phyloP scores from a whole-genome alignment of 2,888 invertebrate species.

The Drosophila prolongata region DNA sequence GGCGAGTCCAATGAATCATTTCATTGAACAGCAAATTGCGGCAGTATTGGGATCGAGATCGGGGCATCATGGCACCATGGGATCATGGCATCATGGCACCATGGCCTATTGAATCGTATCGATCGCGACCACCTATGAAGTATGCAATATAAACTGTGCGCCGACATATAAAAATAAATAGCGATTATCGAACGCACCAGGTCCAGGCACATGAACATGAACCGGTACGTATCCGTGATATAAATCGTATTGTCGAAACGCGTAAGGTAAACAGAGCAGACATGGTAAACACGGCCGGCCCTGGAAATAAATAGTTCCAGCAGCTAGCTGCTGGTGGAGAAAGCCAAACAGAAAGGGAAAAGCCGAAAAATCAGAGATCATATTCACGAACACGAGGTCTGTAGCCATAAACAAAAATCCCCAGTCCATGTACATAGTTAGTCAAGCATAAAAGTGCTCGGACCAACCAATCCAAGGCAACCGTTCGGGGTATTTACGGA shows the following conservation, averaged over 20 bases:
- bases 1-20: slow-evolving; percentile 41
- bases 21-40: slow-evolving; percentile 2
- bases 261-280: slow-evolving; percentile 63
- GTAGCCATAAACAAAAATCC: slow-evolving; percentile 29
- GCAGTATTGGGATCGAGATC: not conserved
- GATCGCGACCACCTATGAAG: slow-evolving; percentile 70
- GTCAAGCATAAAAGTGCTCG: slow-evolving; percentile 30
- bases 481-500: slow-evolving; percentile 24
- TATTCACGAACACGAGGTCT: slow-evolving; percentile 33
- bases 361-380: slow-evolving; percentile 20
- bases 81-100: too few relatives aligned
- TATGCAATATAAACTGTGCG: slow-evolving; percentile 76
- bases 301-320: slow-evolving; percentile 27
- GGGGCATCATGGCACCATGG: not conserved
- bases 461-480: not conserved
- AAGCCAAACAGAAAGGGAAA: not conserved
- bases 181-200: slow-evolving; percentile 1
- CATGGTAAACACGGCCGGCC: slow-evolving; percentile 20
- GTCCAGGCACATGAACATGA: too few relatives aligned
- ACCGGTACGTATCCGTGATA: slow-evolving; percentile 53
- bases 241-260: slow-evolving; percentile 71
- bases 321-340: slow-evolving; percentile 1
- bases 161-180: slow-evolving; percentile 72
- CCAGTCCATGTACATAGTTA: slow-evolving; percentile 22
- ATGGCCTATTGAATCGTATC: slow-evolving; percentile 48